phyloP scores from a whole-genome alignment of 2,888 invertebrate species.

The Dorcus hopei region DNA sequence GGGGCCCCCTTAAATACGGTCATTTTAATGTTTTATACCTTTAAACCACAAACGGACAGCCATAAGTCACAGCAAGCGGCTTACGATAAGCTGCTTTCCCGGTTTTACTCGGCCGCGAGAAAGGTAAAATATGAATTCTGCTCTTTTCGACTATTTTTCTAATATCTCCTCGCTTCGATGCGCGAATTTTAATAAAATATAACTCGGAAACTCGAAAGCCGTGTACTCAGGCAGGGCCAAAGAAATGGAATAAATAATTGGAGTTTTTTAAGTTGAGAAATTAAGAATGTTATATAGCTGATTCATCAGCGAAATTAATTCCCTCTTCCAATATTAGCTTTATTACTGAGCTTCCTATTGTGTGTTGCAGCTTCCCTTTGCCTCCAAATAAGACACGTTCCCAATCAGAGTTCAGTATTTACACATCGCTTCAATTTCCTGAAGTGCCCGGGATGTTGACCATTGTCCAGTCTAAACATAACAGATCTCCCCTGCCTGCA shows the following conservation, averaged over 20 bases:
- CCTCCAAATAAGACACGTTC: constrained; percentile 34
- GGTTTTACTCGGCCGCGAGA: constrained; percentile 13
- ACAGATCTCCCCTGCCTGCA: not conserved
- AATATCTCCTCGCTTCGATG: not conserved
- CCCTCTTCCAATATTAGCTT: no score
- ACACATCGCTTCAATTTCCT: constrained; percentile 38
- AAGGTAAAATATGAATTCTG: constrained; percentile 18
- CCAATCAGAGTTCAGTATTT: constrained; percentile 38
- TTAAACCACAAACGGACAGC: constrained; percentile 36
- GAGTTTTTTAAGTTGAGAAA: no score
- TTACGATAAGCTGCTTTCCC: constrained; percentile 22
- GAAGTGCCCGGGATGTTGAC: constrained; percentile 37
- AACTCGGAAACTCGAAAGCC: no score
- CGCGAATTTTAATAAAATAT: no score
- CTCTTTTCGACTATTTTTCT: constrained; percentile 12
- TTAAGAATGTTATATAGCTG: no score
- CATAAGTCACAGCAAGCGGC: constrained; percentile 36
- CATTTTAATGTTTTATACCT: constrained; percentile 40
- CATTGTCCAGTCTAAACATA: constrained; percentile 28
- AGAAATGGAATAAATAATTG: no score
- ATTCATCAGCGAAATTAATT: no score
- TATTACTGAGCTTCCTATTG: no score
- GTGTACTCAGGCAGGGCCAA: no score
- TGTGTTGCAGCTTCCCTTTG: not conserved
- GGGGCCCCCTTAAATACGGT: constrained; percentile 35